These are phyloP conservation scores for Sebastes glaucus DNA, from an alignment of 2,797 vertebrate species.

Conservation along the genomic window DNA sequence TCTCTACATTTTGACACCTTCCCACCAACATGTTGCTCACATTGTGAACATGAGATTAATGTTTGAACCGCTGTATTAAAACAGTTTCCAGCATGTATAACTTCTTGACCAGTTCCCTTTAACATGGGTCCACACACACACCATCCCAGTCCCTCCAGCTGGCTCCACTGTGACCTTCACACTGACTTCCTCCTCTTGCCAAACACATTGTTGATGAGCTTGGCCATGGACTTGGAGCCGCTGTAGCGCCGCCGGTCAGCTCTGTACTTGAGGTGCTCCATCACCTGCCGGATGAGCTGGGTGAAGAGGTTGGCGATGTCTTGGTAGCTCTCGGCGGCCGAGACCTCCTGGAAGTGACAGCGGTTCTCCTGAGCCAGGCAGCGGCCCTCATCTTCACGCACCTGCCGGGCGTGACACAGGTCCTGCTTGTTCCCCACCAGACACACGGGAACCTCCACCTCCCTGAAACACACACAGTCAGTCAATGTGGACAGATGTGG, in stretches of 20 bases:
- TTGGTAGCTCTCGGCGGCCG: constrained; percentile 83
- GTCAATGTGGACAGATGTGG: not conserved
- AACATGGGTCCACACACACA: not conserved
- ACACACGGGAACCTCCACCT: constrained; percentile 75
- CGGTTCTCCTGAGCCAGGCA: constrained; percentile 77
- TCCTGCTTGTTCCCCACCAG: constrained; percentile 86
- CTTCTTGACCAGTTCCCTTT: not conserved
- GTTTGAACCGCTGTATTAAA: not conserved
- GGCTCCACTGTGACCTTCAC: constrained; percentile 46
- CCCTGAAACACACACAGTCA: constrained; percentile 57
- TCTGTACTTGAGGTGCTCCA: constrained; percentile 80
- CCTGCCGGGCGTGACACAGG: constrained; percentile 82
- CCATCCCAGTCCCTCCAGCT: not conserved
- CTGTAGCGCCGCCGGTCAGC: constrained; percentile 81
- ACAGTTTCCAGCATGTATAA: not conserved
- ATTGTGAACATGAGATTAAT: not conserved
- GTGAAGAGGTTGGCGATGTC: constrained; percentile 83
- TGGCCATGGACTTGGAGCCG: constrained; percentile 85
- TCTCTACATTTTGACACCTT: not conserved
- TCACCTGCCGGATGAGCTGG: constrained; percentile 80
- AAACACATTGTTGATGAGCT: constrained; percentile 86
- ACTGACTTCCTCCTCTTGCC: constrained; percentile 86
- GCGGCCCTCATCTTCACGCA: constrained; percentile 79
- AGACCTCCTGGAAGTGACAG: constrained; percentile 84
- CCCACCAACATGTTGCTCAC: not conserved